phyloP scores from a whole-genome alignment of 2,797 vertebrate genomes.

The Lerista edwardsae region DNA sequence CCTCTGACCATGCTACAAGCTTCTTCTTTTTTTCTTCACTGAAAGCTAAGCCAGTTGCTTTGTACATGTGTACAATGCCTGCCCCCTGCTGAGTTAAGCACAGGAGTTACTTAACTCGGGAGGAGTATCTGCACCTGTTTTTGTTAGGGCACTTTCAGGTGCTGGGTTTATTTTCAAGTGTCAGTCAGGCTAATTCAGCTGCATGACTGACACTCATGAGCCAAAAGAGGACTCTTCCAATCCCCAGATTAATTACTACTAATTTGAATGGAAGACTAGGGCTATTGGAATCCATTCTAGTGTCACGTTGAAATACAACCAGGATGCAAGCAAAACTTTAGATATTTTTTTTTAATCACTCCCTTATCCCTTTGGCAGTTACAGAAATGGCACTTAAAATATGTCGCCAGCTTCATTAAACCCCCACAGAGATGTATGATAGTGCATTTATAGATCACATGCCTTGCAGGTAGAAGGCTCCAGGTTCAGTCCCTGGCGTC shows the following conservation, averaged over 20 bases:
- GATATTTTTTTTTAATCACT: background rate
- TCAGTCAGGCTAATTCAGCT: background rate
- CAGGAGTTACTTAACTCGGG: background rate
- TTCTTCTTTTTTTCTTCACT: background rate
- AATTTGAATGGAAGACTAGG: background rate
- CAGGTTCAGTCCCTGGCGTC: background rate
- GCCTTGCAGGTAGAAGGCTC: background rate
- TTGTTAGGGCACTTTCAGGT: background rate
- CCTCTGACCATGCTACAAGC: too few species aligned
- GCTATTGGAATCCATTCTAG: background rate
- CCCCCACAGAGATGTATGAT: background rate
- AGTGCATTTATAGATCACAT: background rate
- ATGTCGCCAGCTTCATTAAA: background rate
- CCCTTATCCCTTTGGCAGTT: background rate
- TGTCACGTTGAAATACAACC: background rate
- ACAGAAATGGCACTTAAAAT: background rate
- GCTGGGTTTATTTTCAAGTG: background rate
- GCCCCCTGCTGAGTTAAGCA: background rate
- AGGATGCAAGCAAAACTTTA: background rate
- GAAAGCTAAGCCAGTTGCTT: background rate
- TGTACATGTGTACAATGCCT: background rate
- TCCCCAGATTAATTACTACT: background rate
- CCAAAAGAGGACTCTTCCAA: background rate
- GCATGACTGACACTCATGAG: background rate
- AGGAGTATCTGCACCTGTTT: background rate